Evolutionary conservation across 2,888 invertebrate species (phyloP).

Genomic region (Oegoconia quadripuncta): DNA sequence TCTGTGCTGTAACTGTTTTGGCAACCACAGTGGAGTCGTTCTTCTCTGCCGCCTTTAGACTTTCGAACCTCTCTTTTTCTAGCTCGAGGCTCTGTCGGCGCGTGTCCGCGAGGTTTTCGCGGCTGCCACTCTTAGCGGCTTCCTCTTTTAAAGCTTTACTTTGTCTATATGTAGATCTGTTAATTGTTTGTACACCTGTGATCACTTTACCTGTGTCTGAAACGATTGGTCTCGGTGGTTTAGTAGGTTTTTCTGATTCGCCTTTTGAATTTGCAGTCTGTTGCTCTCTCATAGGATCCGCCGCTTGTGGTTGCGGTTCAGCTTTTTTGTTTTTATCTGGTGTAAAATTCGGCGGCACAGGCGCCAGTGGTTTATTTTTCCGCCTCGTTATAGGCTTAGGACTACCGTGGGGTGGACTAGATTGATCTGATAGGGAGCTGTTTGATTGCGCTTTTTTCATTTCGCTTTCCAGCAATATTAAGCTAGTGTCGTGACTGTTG

Average conservation of each 20-base stretch:
- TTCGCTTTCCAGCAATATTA: slow-evolving; percentile 68
- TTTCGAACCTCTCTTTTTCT: slow-evolving; percentile 69
- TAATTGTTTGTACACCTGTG: slow-evolving; percentile 80
- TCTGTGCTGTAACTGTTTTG: slow-evolving; percentile 65
- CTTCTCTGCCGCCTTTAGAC: slow-evolving; percentile 32
- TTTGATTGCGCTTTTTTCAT: slow-evolving; percentile 82
- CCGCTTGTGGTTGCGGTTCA: slow-evolving; percentile 36
- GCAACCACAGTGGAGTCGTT: slow-evolving; percentile 53
- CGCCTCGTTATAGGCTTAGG: slow-evolving; percentile 85
- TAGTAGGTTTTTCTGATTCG: slow-evolving; percentile 77
- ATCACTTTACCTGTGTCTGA: slow-evolving; percentile 71
- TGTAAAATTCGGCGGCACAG: slow-evolving; percentile 82
- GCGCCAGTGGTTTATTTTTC: slow-evolving; percentile 87
- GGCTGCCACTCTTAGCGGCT: slow-evolving; percentile 54
- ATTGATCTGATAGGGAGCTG: slow-evolving; percentile 83
- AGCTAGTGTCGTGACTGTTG: slow-evolving; percentile 80
- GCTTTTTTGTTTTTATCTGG: slow-evolving; percentile 65
- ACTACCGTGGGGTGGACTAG: slow-evolving; percentile 85
- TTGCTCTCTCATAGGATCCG: slow-evolving; percentile 32
- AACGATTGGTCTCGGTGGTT: slow-evolving; percentile 80
- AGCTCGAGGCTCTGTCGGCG: slow-evolving; percentile 78
- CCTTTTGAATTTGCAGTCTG: slow-evolving; percentile 38
- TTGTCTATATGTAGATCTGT: slow-evolving; percentile 78
- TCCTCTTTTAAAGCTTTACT: slow-evolving; percentile 71
- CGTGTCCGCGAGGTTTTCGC: slow-evolving; percentile 61